Conservation (phyloP, 2,888 invertebrate genomes). For the Agelastica alni region DNA sequence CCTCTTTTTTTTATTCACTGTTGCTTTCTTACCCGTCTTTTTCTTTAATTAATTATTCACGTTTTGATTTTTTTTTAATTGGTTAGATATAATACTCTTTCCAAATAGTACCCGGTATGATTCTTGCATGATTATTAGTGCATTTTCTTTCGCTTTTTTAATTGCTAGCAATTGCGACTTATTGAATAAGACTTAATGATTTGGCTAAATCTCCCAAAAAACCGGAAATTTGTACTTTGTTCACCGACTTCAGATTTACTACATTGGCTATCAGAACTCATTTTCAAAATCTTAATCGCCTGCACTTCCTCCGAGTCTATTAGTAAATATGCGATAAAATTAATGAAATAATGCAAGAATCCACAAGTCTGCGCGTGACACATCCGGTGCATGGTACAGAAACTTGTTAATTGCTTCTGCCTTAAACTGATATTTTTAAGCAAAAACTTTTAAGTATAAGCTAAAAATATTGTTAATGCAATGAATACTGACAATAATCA, state of each 20-base stretch:
- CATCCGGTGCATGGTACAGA: background rate
- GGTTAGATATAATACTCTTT: background rate
- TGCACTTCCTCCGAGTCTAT: background rate
- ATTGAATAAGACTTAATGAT: background rate
- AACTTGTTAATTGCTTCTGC: background rate
- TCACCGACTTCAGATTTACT: background rate
- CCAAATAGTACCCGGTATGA: background rate
- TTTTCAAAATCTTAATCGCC: background rate
- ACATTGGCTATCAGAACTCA: background rate
- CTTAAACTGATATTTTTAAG: no score
- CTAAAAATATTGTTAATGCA: no score
- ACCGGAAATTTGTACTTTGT: no score
- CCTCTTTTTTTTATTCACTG: constrained; percentile 1
- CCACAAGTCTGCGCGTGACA: background rate
- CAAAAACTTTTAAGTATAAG: no score
- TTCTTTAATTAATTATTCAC: background rate
- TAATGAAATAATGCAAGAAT: background rate
- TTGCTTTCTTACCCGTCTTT: background rate
- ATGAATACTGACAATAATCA: no score
- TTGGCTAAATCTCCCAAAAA: no score
- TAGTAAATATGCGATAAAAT: background rate
- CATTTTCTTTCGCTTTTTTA: background rate
- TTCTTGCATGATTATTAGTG: no score
- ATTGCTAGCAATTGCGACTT: background rate
- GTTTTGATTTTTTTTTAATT: background rate